Evolutionary conservation across 1,140 invertebrate genomes (phyloP).

Genomic region (Fopius arisanus): DNA sequence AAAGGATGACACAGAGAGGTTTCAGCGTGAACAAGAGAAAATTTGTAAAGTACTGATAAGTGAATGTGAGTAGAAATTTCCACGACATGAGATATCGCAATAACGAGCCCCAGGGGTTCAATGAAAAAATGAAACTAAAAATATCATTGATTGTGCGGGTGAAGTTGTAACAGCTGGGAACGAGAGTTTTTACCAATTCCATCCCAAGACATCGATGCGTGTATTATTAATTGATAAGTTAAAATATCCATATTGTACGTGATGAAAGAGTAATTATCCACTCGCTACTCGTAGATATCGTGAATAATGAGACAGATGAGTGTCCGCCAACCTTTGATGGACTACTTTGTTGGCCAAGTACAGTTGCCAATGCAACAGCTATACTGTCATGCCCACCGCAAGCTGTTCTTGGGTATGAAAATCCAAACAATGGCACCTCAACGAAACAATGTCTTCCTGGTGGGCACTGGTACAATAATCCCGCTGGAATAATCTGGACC

Average conservation of each 20-base stretch:
- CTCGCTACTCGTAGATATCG: constrained; percentile 19
- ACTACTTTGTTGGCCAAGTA: constrained; percentile 56
- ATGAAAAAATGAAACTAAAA: constrained; percentile 9
- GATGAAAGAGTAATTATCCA: no score
- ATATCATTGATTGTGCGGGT: not conserved
- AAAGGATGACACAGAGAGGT: not conserved
- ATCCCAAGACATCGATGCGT: not conserved
- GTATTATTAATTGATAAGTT: no score
- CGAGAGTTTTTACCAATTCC: not conserved
- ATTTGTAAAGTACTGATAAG: not conserved
- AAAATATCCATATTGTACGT: no score
- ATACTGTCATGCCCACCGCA: constrained; percentile 50
- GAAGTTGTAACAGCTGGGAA: not conserved
- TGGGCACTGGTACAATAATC: constrained; percentile 50
- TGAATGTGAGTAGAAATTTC: constrained; percentile 5
- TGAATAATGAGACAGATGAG: constrained; percentile 19
- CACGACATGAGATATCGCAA: not conserved
- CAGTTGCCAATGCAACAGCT: constrained; percentile 37
- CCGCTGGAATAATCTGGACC: constrained; percentile 43
- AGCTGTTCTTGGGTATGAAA: constrained; percentile 31
- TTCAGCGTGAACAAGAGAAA: not conserved
- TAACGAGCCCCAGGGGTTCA: not conserved
- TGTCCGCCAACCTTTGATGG: constrained; percentile 57
- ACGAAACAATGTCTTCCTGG: constrained; percentile 48
- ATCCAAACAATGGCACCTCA: constrained; percentile 31